Conservation (phyloP, 2,113 vertebrate genomes). For the Bagarius yarrelli region DNA sequence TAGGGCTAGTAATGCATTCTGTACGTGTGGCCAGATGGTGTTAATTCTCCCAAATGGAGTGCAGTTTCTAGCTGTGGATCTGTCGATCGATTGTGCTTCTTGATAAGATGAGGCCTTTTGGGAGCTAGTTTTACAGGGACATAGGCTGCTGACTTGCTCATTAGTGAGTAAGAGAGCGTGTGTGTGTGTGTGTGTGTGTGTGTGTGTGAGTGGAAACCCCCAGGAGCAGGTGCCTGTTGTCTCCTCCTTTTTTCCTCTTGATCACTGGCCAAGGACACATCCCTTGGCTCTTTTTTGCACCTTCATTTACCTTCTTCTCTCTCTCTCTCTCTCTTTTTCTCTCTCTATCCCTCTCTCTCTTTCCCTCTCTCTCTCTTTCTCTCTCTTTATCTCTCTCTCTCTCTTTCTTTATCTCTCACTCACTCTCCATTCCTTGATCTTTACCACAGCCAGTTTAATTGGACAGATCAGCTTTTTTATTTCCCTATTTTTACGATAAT, state of each 20-base stretch:
- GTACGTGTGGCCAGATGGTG: slow-evolving; percentile 8
- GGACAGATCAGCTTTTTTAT: slow-evolving; percentile 55
- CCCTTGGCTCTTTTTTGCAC: slow-evolving; percentile 14
- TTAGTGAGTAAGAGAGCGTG: slow-evolving; percentile 25
- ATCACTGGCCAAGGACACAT: slow-evolving; percentile 23
- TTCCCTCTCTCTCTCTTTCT: not conserved
- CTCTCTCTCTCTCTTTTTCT: not conserved
- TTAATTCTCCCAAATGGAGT: slow-evolving; percentile 26
- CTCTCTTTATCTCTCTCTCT: not conserved
- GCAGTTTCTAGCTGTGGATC: slow-evolving; percentile 27
- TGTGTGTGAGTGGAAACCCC: not conserved
- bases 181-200: slow-evolving; percentile 20
- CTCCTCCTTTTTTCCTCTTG: slow-evolving; percentile 3
- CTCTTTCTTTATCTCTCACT: not conserved
- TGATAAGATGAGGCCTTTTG: slow-evolving; percentile 38
- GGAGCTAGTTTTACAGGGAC: slow-evolving; percentile 37
- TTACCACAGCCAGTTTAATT: slow-evolving; percentile 55
- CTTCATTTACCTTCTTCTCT: not conserved
- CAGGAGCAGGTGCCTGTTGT: slow-evolving; percentile 28
- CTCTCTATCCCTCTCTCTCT: not conserved
- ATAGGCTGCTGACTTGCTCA: slow-evolving; percentile 23
- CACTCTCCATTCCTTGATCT: slow-evolving; percentile 36
- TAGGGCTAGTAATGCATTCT: not conserved
- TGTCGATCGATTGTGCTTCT: slow-evolving; percentile 45
- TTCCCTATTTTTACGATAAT: slow-evolving; percentile 35